Evolutionary conservation across 2,797 vertebrate species (phyloP).

Genomic region (Pangasius larnaudii): DNA sequence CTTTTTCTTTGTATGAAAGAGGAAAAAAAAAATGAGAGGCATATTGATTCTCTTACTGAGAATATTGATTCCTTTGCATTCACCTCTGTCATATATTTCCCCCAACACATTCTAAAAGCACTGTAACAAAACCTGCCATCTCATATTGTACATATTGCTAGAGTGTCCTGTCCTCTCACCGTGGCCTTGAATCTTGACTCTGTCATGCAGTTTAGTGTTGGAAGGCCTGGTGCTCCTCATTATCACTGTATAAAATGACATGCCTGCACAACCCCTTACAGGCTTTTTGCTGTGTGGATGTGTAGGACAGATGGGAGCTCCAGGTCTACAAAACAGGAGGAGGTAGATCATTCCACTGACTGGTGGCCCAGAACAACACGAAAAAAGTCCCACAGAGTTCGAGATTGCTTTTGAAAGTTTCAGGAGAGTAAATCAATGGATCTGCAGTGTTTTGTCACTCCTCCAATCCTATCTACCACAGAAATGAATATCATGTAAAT

Average conservation of each 20-base stretch:
- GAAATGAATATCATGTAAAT: neutral
- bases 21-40: neutral
- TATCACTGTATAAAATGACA: constrained; percentile 50
- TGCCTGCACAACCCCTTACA: constrained; percentile 5
- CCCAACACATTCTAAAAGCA: neutral
- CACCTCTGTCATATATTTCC: neutral
- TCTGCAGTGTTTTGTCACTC: neutral
- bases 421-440: constrained; percentile 2
- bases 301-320: constrained; percentile 66
- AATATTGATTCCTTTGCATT: neutral
- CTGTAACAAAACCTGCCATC: constrained; percentile 1
- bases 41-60: neutral
- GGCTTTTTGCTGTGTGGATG: constrained; percentile 49
- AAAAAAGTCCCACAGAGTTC: constrained; percentile 51
- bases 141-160: neutral
- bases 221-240: constrained; percentile 29
- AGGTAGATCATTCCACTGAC: constrained; percentile 62
- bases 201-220: constrained; percentile 2
- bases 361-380: constrained; percentile 51
- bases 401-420: constrained; percentile 30
- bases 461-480: neutral
- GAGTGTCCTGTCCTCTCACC: constrained; percentile 4
- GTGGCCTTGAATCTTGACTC: constrained; percentile 40
- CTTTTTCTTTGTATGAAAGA: neutral
- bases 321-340: constrained; percentile 65